Evolutionary conservation across 2,888 invertebrate species (phyloP).

Genomic region (Meloe dianella): DNA sequence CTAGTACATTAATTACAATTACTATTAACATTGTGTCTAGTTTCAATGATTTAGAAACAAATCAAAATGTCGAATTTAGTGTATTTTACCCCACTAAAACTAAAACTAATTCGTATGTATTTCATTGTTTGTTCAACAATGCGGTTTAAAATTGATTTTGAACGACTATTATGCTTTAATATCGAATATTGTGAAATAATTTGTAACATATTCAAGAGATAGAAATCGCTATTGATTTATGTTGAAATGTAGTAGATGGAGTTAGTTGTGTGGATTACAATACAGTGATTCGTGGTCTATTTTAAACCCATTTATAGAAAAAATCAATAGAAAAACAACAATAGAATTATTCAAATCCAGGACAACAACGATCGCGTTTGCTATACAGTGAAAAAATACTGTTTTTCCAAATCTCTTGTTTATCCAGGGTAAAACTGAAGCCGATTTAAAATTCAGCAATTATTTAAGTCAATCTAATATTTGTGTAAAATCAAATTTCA

Average conservation of each 20-base stretch:
- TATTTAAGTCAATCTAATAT: no score
- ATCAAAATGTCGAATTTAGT: slow-evolving; percentile 1
- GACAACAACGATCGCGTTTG: not conserved
- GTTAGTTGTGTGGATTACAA: not conserved
- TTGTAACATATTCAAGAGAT: not conserved
- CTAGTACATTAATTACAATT: slow-evolving; percentile 4
- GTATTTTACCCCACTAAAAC: not conserved
- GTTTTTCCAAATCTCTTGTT: no score
- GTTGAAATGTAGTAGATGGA: not conserved
- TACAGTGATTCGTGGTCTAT: not conserved
- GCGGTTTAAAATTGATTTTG: slow-evolving; percentile 2
- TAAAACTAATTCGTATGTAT: not conserved
- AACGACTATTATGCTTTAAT: not conserved
- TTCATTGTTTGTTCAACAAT: not conserved
- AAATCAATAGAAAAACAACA: not conserved
- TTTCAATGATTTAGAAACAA: not conserved
- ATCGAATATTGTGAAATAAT: not conserved
- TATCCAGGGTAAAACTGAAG: no score
- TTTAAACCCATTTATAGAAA: not conserved
- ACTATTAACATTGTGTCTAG: not conserved
- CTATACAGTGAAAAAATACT: no score
- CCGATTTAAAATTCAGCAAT: no score
- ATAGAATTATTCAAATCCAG: not conserved
- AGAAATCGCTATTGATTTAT: slow-evolving; percentile 1
- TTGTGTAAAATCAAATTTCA: no score